A percentile compares a stretch with the other conserved stretches of the same genome.
Conservation (phyloP, 2,888 invertebrate species). For the Sycophila texana region DNA sequence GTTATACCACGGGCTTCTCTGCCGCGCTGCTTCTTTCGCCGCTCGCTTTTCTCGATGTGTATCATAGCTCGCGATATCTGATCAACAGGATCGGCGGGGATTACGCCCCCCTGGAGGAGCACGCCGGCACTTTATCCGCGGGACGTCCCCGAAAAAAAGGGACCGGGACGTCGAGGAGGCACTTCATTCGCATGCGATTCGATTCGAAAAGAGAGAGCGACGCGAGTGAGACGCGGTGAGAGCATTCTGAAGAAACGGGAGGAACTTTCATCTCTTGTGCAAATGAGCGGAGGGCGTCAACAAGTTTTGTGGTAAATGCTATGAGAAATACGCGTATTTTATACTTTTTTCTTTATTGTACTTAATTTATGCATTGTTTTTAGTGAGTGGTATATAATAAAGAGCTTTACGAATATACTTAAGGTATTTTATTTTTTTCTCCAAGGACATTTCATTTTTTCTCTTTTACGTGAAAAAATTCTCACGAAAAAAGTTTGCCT, state of each 20-base stretch:
- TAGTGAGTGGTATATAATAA: too few species aligned
- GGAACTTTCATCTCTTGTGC: conserved; percentile 14
- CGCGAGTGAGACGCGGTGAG: background rate
- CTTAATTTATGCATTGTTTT: too few species aligned
- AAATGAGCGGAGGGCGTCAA: conserved; percentile 48
- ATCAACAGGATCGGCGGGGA: conserved; percentile 50
- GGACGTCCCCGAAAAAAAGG: conserved; percentile 7
- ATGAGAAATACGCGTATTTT: too few species aligned
- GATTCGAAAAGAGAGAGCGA: conserved; percentile 20
- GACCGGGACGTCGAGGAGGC: background rate
- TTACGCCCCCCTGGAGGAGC: conserved; percentile 26
- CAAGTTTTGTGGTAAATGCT: conserved; percentile 35
- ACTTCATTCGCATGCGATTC: conserved; percentile 2
- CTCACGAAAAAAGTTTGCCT: background rate
- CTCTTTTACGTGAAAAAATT: too few species aligned
- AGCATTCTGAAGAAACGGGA: conserved; percentile 30
- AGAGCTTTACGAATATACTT: too few species aligned
- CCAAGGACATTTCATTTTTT: too few species aligned
- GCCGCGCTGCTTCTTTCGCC: background rate
- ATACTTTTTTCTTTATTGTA: too few species aligned
- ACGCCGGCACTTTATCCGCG: conserved; percentile 47
- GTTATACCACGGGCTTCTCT: background rate
- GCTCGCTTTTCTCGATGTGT: conserved; percentile 19
- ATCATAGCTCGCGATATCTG: conserved; percentile 31
- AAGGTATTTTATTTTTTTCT: too few species aligned